phyloP scores from a whole-genome alignment of 2,888 invertebrate genomes.

The Iselma pallidipennis region DNA sequence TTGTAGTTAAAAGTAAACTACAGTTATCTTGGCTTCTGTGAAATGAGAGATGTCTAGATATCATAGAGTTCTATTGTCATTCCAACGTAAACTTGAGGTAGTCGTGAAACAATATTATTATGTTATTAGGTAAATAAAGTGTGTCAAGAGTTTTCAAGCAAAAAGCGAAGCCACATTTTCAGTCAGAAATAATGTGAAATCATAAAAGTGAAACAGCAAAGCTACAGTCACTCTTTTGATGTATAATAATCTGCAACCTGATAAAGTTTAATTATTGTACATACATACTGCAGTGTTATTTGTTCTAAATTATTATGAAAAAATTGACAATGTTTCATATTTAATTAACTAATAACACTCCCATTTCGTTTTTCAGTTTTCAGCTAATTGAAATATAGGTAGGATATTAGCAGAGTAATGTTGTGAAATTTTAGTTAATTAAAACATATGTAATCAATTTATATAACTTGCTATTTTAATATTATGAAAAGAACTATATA shows the following conservation, averaged over 20 bases:
- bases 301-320: no score
- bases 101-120: neutral
- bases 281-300: no score
- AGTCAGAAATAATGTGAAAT: neutral
- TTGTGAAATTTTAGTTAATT: no score
- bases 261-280: neutral
- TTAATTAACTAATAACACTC: no score
- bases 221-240: no score
- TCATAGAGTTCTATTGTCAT: neutral
- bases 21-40: constrained; percentile 9
- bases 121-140: neutral
- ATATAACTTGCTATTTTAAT: neutral
- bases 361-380: no score
- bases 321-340: no score
- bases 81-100: neutral
- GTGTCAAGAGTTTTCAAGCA: neutral
- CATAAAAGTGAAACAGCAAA: no score
- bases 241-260: neutral
- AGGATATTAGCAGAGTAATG: no score
- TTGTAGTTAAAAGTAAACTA: constrained; percentile 23
- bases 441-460: no score
- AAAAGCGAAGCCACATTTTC: neutral
- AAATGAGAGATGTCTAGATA: neutral
- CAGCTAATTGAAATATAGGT: no score
- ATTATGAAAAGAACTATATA: neutral